These are phyloP conservation scores for Rhyacophila brunnea DNA, from an alignment of 1,140 invertebrate genomes.

Conservation along the genomic window DNA sequence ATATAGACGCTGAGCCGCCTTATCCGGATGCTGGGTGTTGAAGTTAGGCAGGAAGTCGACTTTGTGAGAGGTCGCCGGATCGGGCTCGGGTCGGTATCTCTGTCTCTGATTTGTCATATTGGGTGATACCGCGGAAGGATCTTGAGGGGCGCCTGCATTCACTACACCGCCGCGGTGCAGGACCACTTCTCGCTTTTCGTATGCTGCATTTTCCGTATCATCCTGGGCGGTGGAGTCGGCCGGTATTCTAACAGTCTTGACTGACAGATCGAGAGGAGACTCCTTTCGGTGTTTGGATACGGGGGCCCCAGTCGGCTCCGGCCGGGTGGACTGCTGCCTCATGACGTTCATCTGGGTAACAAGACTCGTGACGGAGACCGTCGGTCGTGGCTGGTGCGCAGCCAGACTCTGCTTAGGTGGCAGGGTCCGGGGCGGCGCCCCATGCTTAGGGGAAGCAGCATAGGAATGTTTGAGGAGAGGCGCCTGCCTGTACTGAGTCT, in stretches of 20 bases:
- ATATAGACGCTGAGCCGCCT: slow-evolving; percentile 3
- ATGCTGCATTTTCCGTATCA: slow-evolving; percentile 55
- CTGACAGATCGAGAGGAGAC: slow-evolving; percentile 79
- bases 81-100: slow-evolving; percentile 31
- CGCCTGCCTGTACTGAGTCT: slow-evolving; percentile 39
- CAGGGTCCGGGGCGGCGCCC: neutral
- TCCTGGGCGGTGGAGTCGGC: slow-evolving; percentile 80
- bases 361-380: slow-evolving; percentile 50
- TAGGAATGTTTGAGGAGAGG: slow-evolving; percentile 42
- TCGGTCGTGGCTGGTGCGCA: slow-evolving; percentile 49
- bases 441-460: slow-evolving; percentile 41
- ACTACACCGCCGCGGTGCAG: slow-evolving; percentile 1
- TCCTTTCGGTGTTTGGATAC: slow-evolving; percentile 57
- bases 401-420: slow-evolving; percentile 40
- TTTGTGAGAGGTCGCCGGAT: slow-evolving; percentile 60
- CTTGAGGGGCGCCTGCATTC: slow-evolving; percentile 3
- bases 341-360: slow-evolving; percentile 53
- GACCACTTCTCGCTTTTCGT: slow-evolving; percentile 38
- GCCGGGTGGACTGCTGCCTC: slow-evolving; percentile 33
- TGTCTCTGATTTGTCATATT: slow-evolving; percentile 20
- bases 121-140: slow-evolving; percentile 1
- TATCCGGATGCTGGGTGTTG: slow-evolving; percentile 41
- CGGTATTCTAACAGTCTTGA: slow-evolving; percentile 81
- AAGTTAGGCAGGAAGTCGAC: slow-evolving; percentile 71
- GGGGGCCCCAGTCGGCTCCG: slow-evolving; percentile 8